Percentiles rank a stretch among this genome's conserved stretches.
phyloP scores from a whole-genome alignment of 2,797 vertebrate species.

The Podarcis siculus region DNA sequence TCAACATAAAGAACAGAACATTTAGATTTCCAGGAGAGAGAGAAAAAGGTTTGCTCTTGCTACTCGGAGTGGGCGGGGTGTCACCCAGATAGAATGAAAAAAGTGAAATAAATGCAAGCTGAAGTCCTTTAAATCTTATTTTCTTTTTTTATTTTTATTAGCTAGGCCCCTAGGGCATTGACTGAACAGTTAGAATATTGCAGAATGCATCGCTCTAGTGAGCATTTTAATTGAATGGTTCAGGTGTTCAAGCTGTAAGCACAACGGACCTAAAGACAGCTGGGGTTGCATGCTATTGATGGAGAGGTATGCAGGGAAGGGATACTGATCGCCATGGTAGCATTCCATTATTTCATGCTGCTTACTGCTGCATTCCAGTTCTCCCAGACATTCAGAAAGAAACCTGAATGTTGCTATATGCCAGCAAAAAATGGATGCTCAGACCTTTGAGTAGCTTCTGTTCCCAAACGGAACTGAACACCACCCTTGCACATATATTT shows the following conservation, averaged over 20 bases:
- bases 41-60: neutral
- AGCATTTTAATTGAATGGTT: neutral
- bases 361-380: neutral
- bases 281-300: neutral
- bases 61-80: neutral
- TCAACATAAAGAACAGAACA: neutral
- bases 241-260: neutral
- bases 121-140: neutral
- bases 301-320: neutral
- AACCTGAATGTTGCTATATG: neutral
- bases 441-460: neutral
- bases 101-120: too few relatives aligned
- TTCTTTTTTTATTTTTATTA: too few relatives aligned
- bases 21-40: neutral
- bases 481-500: neutral
- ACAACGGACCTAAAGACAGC: neutral
- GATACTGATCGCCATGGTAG: neutral
- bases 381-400: neutral
- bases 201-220: neutral
- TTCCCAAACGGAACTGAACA: neutral
- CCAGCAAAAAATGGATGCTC: neutral
- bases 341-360: neutral
- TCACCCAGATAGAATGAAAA: neutral
- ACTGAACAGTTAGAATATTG: too few relatives aligned
- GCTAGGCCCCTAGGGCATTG: too few relatives aligned